Conservation (phyloP, 2,888 invertebrate species). For the Brachyptera putata region DNA sequence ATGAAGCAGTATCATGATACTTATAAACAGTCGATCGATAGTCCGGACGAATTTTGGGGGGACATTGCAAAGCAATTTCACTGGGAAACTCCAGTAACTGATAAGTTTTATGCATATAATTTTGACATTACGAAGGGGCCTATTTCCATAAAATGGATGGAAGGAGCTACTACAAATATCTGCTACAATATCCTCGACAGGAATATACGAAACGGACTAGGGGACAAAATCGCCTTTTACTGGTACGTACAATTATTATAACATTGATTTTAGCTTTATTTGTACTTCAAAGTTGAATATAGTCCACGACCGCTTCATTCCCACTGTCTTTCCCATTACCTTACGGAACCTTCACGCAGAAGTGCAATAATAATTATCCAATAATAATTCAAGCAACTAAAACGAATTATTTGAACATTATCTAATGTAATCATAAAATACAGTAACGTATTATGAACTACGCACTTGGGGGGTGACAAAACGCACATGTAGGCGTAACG, state of each 20-base stretch:
- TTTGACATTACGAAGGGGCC: slow-evolving; percentile 86
- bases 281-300: too few relatives aligned
- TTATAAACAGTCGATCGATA: slow-evolving; percentile 80
- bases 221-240: slow-evolving; percentile 88
- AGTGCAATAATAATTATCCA: too few relatives aligned
- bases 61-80: slow-evolving; percentile 89
- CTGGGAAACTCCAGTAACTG: slow-evolving; percentile 78
- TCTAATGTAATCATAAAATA: too few relatives aligned
- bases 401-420: too few relatives aligned
- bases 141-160: slow-evolving; percentile 91
- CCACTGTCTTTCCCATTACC: too few relatives aligned
- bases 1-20: slow-evolving; percentile 75
- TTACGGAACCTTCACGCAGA: too few relatives aligned
- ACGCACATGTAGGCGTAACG: too few relatives aligned
- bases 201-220: slow-evolving; percentile 82
- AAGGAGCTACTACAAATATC: slow-evolving; percentile 90
- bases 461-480: too few relatives aligned
- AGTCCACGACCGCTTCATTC: too few relatives aligned
- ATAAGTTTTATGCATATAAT: slow-evolving; percentile 83
- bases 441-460: too few relatives aligned
- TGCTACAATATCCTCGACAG: slow-evolving; percentile 94
- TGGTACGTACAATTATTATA: slow-evolving; percentile 82
- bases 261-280: too few relatives aligned
- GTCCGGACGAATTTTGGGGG: slow-evolving; percentile 90
- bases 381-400: too few relatives aligned